phyloP scores from a whole-genome alignment of 2,888 invertebrate species.

The Aleiodes leptofemur region DNA sequence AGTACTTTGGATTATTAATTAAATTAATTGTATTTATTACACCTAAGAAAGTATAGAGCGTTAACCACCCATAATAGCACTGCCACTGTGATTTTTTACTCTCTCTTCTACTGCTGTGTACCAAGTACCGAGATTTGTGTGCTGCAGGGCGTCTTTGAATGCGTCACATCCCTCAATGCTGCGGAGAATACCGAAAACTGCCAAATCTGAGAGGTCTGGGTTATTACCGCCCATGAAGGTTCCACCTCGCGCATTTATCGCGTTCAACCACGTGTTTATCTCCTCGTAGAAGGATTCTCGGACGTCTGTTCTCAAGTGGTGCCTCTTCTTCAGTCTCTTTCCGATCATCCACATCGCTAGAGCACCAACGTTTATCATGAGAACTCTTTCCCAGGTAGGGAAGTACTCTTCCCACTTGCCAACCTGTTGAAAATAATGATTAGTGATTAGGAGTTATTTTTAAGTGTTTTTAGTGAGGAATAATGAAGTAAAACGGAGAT shows the following conservation, averaged over 20 bases:
- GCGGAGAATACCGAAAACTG: slow-evolving; percentile 92
- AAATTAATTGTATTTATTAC: slow-evolving; percentile 43
- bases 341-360: slow-evolving; percentile 95
- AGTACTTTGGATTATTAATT: slow-evolving; percentile 42
- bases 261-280: slow-evolving; percentile 86
- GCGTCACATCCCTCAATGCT: slow-evolving; percentile 96
- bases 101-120: slow-evolving; percentile 84
- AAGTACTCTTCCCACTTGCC: slow-evolving; percentile 96
- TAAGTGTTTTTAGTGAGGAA: not conserved
- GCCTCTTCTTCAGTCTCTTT: slow-evolving; percentile 89
- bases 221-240: slow-evolving; percentile 90
- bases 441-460: slow-evolving; percentile 22
- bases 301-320: slow-evolving; percentile 91
- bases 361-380: slow-evolving; percentile 95
- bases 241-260: slow-evolving; percentile 82
- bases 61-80: slow-evolving; percentile 59
- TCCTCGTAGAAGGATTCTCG: slow-evolving; percentile 93
- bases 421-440: slow-evolving; percentile 74
- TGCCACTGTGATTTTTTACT: slow-evolving; percentile 80
- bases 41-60: slow-evolving; percentile 26
- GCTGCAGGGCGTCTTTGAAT: slow-evolving; percentile 86
- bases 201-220: slow-evolving; percentile 94
- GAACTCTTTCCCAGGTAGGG: slow-evolving; percentile 87
- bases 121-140: slow-evolving; percentile 88
- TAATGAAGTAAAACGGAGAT: too few species aligned